Evolutionary conservation across 1,140 invertebrate genomes (phyloP), one percentile per base, ranked within the genome.

Genomic region (Cydia pomonella): DNA sequence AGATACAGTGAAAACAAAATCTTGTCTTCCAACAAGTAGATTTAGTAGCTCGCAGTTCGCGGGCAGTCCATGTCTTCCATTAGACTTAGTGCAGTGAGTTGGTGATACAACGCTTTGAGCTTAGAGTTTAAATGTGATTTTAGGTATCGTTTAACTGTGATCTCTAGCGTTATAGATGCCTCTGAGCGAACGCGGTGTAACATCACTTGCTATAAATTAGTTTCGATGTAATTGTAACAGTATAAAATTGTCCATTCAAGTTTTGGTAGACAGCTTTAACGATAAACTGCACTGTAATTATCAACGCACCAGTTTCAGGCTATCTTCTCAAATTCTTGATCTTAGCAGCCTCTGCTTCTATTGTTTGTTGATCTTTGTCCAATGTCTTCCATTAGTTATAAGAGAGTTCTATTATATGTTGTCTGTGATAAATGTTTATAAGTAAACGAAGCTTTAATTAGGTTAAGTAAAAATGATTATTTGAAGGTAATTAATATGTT

Each of bases 201-300:
- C 64, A 38, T 38, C 64, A 69, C 64, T 69, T 33, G 64, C 27
- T 33, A 38, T 69, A 69, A 80, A 77, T 76, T 79, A 79, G 72
- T 80, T 78, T 79, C 75, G 77, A 77, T 73, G 64, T 79, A 84
- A 81, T n/a, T 84, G 77, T 86, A 84, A 88, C 84, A 84, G 80
- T 86, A 69, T 33, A 88, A 88, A 44, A 88, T 85, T 90, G 81
- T 84, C 82, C 79, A 86, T 79, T 81, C 81, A 85, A 86, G 88
- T 91, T 93, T 92, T 93, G 91, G 91, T 93, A 93, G 88, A 91
- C 89, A 93, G 91, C 91, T 93, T 93, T 93, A 93, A 91, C 27
- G 82, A 80, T 81, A 76, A 81, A 86, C 82, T 87, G 88, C 90
- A 93, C 91, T 92, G 90, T 91, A 92, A 87, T 90, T 89, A 89